phyloP scores from a whole-genome alignment of 2,113 vertebrate species.

The Odobenus rosmarus region DNA sequence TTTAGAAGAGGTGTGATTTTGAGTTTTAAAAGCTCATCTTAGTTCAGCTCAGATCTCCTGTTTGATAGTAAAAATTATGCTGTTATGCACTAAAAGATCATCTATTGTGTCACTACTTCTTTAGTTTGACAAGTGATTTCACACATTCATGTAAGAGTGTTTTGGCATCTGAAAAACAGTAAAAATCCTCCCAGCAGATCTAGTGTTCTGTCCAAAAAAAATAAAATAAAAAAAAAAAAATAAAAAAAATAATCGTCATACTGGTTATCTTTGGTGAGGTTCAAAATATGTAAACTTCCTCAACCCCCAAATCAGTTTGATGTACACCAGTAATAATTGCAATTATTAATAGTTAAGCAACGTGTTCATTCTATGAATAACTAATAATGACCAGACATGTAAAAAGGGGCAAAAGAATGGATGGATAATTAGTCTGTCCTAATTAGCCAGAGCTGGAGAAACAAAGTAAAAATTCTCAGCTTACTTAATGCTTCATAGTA shows the following conservation, averaged over 20 bases:
- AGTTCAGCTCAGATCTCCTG: not conserved
- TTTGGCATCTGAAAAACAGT: not conserved
- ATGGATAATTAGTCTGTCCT: slow-evolving; percentile 26
- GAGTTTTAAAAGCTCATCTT: slow-evolving; percentile 8
- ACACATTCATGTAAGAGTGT: not conserved
- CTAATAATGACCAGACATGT: not conserved
- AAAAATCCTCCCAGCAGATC: not conserved
- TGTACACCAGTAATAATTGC: slow-evolving; percentile 38
- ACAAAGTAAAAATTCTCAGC: not conserved
- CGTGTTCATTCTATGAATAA: not conserved
- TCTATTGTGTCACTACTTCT: not conserved
- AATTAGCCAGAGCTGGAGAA: not conserved
- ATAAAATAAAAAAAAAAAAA: not conserved
- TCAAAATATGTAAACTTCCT: not conserved
- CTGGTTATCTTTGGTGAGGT: not conserved
- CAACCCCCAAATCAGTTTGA: not conserved
- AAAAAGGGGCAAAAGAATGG: not conserved
- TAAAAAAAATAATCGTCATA: not conserved
- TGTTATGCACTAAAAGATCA: not conserved
- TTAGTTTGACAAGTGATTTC: not conserved
- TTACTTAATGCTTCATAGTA: slow-evolving; percentile 49
- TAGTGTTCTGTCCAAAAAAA: not conserved
- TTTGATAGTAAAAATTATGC: not conserved
- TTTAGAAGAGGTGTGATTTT: not conserved
- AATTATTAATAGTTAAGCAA: slow-evolving; percentile 37